Conservation (phyloP, 2,797 vertebrate genomes). For the Basileuterus tristriatus region DNA sequence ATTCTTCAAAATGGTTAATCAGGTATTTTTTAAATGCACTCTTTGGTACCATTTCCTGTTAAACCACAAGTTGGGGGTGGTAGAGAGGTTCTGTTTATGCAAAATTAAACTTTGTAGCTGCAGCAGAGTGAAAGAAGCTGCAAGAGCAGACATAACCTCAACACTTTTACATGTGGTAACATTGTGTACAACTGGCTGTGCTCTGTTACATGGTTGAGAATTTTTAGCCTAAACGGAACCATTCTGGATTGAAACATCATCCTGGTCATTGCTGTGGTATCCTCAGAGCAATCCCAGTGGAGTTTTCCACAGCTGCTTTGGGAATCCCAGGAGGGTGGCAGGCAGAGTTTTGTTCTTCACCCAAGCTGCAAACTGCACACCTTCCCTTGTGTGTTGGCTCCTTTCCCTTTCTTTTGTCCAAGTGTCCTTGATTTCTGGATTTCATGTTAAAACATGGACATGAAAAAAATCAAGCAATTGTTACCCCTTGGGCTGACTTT, state of each 20-base stretch:
- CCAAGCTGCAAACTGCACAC: neutral
- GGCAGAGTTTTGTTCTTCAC: neutral
- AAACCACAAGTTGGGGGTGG: neutral
- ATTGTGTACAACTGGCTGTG: neutral
- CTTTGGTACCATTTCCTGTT: neutral
- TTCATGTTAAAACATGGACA: neutral
- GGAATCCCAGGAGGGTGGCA: neutral
- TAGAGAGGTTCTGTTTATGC: neutral
- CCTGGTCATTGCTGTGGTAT: neutral
- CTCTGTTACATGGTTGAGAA: neutral
- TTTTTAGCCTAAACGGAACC: neutral
- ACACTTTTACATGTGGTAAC: neutral
- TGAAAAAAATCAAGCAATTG: neutral
- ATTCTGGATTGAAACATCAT: neutral
- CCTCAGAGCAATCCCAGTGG: neutral
- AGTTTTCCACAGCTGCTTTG: neutral
- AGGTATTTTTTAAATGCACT: neutral
- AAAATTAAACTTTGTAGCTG: neutral
- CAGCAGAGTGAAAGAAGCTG: neutral
- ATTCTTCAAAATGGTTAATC: neutral
- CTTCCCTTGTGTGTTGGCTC: neutral
- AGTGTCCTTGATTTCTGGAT: neutral
- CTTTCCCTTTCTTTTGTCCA: neutral
- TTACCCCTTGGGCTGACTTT: neutral
- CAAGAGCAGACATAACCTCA: neutral